A percentile compares a stretch with the other conserved stretches of the same genome.
phyloP scores from a whole-genome alignment of 2,113 vertebrate genomes.

The Dascyllus trimaculatus region DNA sequence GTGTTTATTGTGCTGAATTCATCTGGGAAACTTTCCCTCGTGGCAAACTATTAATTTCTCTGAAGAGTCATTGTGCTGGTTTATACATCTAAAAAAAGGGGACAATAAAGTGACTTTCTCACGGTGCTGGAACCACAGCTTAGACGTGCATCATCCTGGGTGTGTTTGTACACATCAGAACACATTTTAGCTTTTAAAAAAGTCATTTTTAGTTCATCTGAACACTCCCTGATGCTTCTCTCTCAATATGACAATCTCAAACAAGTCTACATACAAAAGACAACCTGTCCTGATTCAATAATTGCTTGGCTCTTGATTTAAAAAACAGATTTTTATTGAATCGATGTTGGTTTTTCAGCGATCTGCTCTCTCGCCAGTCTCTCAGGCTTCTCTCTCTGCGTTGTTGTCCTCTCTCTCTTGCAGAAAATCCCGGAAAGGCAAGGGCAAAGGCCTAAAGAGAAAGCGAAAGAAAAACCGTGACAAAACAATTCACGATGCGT shows the following conservation, averaged over 20 bases:
- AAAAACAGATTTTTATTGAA: background rate
- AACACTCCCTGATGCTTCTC: background rate
- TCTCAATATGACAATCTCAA: conserved; percentile 3
- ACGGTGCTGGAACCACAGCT: background rate
- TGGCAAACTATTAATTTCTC: background rate
- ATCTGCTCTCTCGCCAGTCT: conserved; percentile 50
- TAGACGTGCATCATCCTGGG: too few relatives aligned
- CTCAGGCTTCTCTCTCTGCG: conserved; percentile 77
- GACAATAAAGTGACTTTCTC: background rate
- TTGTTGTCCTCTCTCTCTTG: conserved; percentile 88
- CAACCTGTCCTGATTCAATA: conserved; percentile 8
- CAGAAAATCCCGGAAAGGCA: conserved; percentile 97
- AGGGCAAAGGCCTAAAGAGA: conserved; percentile 97
- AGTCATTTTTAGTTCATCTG: background rate
- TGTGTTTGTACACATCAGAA: too few relatives aligned
- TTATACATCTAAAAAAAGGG: background rate
- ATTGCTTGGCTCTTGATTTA: conserved; percentile 8
- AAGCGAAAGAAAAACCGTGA: conserved; percentile 98
- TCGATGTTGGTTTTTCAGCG: conserved; percentile 19
- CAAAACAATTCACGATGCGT: conserved; percentile 92
- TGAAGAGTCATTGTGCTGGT: conserved; percentile 46
- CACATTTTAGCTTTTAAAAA: conserved; percentile 9
- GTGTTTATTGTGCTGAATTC: background rate
- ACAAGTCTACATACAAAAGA: background rate
- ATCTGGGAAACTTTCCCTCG: too few relatives aligned